Evolutionary conservation across 2,888 invertebrate genomes (phyloP), one percentile per base, ranked within the genome.

Genomic region (Pheosia tremula): DNA sequence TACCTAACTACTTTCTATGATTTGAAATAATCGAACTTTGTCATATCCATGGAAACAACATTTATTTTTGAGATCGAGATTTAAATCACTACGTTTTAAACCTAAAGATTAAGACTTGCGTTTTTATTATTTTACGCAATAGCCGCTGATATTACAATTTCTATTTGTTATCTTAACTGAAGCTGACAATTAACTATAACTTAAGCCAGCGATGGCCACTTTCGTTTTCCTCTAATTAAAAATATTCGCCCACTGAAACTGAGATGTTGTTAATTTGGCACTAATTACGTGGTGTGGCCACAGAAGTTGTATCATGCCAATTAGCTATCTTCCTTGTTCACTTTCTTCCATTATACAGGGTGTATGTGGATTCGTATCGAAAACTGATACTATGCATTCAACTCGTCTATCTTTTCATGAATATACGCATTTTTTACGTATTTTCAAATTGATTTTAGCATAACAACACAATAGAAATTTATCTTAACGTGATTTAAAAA

Each of bases 161-260:
- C 52, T 56, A 45, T 45, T 45, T 13, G 38, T 53, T 38, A 58
- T 39, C 36, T 43, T 41, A 39, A 58, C 45, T 59, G 60, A 64
- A 65, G 58, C 62, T 69, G 67, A 68, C 66, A 64, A 67, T 69
- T 67, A 67, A 57, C 8, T 57, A 56, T 56, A 68, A 59, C 57
- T 45, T 49, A 54, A 54, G 6, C 24, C 6, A 36, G n/a, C 54
- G 41, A 57, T 62, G 54, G 43, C 10, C n/a, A 72, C 80, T 81
- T 81, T 81, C 81, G 39, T 77, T 80, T 81, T 81, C 66, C 62
- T 57, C 79, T 79, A 74, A 79, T 81, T 81, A 81, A 78, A 78
- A 75, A 57, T 71, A 61, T 68, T 66, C 68, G 66, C 66, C 64
- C 43, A 52, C 58, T 72, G 62, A 53, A 68, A 68, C 61, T 58